phyloP scores from a whole-genome alignment of 1,140 invertebrate species.

The Sesamia nonagrioides region DNA sequence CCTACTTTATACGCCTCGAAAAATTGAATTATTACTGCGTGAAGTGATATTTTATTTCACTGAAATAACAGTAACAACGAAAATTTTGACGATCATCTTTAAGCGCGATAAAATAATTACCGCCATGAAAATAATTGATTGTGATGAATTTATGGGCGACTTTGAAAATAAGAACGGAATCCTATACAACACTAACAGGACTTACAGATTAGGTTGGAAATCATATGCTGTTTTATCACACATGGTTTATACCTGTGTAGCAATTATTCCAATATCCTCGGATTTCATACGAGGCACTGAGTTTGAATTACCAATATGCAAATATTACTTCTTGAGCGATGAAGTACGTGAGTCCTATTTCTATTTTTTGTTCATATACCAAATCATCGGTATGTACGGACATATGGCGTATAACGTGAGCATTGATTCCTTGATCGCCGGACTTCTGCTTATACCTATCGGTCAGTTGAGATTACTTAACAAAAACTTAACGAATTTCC shows the following conservation, averaged over 20 bases:
- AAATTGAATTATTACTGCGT: too few species aligned
- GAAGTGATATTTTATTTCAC: too few species aligned
- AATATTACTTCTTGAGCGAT: too few species aligned
- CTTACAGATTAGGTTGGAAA: slow-evolving; percentile 67
- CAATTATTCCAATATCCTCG: too few species aligned
- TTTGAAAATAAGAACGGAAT: slow-evolving; percentile 58
- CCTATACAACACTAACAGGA: slow-evolving; percentile 55
- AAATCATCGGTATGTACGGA: too few species aligned
- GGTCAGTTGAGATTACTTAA: too few species aligned
- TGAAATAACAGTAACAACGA: too few species aligned
- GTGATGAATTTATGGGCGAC: slow-evolving; percentile 52
- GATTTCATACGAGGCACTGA: too few species aligned
- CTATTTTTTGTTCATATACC: slow-evolving; percentile 67
- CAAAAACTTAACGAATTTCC: slow-evolving; percentile 62
- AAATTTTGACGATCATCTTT: slow-evolving; percentile 69
- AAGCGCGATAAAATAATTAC: slow-evolving; percentile 66
- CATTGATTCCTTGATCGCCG: slow-evolving; percentile 72
- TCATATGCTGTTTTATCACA: slow-evolving; percentile 55
- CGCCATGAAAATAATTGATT: slow-evolving; percentile 65
- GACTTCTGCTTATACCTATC: too few species aligned
- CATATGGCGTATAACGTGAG: slow-evolving; percentile 77
- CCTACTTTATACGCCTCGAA: too few species aligned
- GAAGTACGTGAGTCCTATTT: slow-evolving; percentile 67
- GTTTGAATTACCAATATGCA: too few species aligned
- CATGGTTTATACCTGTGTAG: too few species aligned